Percentiles rank a stretch among this genome's conserved stretches.
Evolutionary conservation across 2,888 invertebrate genomes (phyloP).

Genomic region (Creontiades dilutus): DNA sequence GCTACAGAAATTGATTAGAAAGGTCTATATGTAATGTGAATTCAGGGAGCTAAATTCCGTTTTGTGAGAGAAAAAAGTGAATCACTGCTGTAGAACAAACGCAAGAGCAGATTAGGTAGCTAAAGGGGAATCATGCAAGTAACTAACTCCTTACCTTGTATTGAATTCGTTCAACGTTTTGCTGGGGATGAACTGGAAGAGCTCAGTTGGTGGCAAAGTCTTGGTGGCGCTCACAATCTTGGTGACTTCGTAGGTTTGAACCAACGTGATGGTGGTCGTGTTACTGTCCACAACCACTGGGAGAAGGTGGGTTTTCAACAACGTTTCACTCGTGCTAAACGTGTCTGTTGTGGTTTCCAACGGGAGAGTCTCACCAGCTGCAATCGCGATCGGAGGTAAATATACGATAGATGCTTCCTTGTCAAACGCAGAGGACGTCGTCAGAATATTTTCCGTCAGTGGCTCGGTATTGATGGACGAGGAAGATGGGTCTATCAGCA

Average conservation of each 20-base stretch:
- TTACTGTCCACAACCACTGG: conserved; percentile 88
- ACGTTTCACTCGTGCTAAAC: conserved; percentile 92
- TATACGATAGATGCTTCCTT: conserved; percentile 88
- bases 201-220: conserved; percentile 92
- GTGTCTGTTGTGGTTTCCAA: conserved; percentile 93
- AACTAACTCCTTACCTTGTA: conserved; percentile 79
- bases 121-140: too few relatives aligned
- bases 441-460: conserved; percentile 91
- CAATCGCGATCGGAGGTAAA: conserved; percentile 87
- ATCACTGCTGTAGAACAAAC: too few relatives aligned
- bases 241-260: conserved; percentile 93
- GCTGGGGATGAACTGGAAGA: conserved; percentile 91
- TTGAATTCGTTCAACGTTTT: conserved; percentile 93
- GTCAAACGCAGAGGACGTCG: conserved; percentile 84
- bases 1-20: too few relatives aligned
- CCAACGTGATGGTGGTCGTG: conserved; percentile 88
- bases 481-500: conserved; percentile 80
- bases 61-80: too few relatives aligned
- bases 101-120: too few relatives aligned
- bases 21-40: too few relatives aligned
- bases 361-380: conserved; percentile 90
- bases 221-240: conserved; percentile 92
- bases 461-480: conserved; percentile 82
- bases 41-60: too few relatives aligned
- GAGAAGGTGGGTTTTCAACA: conserved; percentile 92